These are phyloP conservation scores for Microcebus griseorufus DNA, from an alignment of 2,113 vertebrate species.

Conservation along the genomic window DNA sequence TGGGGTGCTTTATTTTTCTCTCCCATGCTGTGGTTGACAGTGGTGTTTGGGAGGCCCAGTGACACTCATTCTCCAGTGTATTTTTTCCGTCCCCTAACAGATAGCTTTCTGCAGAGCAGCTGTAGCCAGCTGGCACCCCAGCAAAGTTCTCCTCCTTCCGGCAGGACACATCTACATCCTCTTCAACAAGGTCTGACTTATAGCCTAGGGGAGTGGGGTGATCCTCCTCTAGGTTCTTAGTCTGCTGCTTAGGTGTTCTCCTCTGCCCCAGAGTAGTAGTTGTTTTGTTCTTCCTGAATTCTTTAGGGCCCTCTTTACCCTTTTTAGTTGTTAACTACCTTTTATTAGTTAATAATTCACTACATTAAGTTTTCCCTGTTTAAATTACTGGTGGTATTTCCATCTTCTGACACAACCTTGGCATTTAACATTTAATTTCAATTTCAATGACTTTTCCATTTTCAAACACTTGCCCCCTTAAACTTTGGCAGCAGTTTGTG, in stretches of 20 bases:
- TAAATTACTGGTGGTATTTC: neutral
- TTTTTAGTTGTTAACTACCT: neutral
- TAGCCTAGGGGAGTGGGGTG: fast-evolving
- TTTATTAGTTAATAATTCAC: neutral
- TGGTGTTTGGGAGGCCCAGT: neutral
- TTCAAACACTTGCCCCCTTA: neutral
- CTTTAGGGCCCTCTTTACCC: neutral
- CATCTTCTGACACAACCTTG: neutral
- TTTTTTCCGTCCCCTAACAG: neutral
- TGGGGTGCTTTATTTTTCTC: neutral
- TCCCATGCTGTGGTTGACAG: neutral
- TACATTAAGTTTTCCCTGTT: neutral
- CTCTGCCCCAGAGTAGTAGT: neutral
- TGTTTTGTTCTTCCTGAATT: neutral
- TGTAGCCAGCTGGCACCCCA: neutral
- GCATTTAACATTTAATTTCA: neutral
- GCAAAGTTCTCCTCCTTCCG: neutral
- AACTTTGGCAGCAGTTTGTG: neutral
- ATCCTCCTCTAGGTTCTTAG: neutral
- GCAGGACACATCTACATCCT: neutral
- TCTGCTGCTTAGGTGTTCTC: neutral
- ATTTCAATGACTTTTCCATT: neutral
- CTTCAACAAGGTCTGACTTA: neutral
- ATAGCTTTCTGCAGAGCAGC: neutral
- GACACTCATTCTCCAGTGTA: neutral